Evolutionary conservation across 2,888 invertebrate genomes (phyloP), one percentile per base, ranked within the genome.

Genomic region (Caenorhabditis panamensis): DNA sequence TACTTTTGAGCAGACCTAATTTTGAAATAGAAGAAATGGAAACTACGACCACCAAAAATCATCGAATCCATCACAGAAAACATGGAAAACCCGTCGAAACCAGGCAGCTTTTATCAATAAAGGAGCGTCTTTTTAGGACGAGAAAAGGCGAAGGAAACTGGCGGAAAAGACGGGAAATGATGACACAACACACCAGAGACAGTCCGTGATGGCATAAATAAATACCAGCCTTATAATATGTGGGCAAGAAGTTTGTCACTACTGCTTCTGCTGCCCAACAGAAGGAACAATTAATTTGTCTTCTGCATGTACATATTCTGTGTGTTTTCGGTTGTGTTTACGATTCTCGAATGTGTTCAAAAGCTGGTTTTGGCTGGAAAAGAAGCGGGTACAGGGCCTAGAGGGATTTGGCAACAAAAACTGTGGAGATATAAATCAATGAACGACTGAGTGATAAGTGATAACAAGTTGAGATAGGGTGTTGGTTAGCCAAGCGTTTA

Each of bases 291-390:
- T 56, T 56, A 64, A 37, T 28, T 24, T 51, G 26, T 41, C 36
- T 13, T n/a, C 20, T 62, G 18, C 58, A 6, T 31, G 68, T 56
- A 54, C 59, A n/a, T 61, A 59, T 69, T 51, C 56, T 53, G n/a
- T 51, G 6, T 51, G 36, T 64, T 13, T 31, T 31, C 31, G 31
- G 31, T 31, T 51, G 4, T 58, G 49, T 64, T 73, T 53, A 73
- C 64, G 64, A 73, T 64, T 73, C 73, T 59, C 73, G 73, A 41
- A 44, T 36, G 37, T 47, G 51, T 71, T 47, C 61, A 28, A 28
- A 63, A 64, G 63, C 72, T 72, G 72, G 72, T 72, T 72, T 56
- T 56, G 56, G 56, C 56, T 56, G 56, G 56, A 56, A 56, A 28
- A 26, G 24, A 26, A 56, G 47, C 47, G 47, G 47, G 41, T 9